A percentile compares a stretch with the other conserved stretches of the same genome.
Evolutionary conservation across 1,140 invertebrate genomes (phyloP).

Genomic region (Hetaerina americana): DNA sequence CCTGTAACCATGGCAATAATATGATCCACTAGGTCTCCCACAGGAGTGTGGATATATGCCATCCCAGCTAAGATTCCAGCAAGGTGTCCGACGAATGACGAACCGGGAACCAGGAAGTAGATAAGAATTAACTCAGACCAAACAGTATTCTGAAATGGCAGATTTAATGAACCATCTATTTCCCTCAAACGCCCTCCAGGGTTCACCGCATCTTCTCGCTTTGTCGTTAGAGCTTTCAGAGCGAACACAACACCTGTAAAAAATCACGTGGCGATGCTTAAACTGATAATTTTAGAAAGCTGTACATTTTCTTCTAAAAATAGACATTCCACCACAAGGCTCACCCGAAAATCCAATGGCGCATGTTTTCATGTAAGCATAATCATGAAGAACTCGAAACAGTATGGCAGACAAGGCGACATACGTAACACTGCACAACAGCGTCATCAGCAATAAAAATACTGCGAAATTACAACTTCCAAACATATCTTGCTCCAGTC

Average conservation of each 20-base stretch:
- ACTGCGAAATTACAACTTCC: constrained; percentile 42
- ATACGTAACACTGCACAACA: constrained; percentile 39
- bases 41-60: constrained; percentile 44
- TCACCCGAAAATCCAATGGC: constrained; percentile 54
- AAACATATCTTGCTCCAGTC: constrained; percentile 39
- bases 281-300: background rate
- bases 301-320: background rate
- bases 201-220: constrained; percentile 29
- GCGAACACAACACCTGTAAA: constrained; percentile 42
- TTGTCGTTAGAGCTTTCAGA: constrained; percentile 47
- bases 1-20: constrained; percentile 28
- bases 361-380: constrained; percentile 37
- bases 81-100: constrained; percentile 49
- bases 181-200: constrained; percentile 29
- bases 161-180: constrained; percentile 32
- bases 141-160: constrained; percentile 44
- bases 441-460: constrained; percentile 39
- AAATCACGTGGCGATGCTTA: constrained; percentile 4
- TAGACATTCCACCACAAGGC: constrained; percentile 8
- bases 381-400: background rate
- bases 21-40: constrained; percentile 39
- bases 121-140: constrained; percentile 57
- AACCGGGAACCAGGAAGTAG: constrained; percentile 45
- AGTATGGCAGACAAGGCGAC: constrained; percentile 28
- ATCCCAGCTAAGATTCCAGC: constrained; percentile 55